These are phyloP conservation scores for Saccostrea cuccullata DNA, from an alignment of 1,140 invertebrate genomes.

Conservation along the genomic window DNA sequence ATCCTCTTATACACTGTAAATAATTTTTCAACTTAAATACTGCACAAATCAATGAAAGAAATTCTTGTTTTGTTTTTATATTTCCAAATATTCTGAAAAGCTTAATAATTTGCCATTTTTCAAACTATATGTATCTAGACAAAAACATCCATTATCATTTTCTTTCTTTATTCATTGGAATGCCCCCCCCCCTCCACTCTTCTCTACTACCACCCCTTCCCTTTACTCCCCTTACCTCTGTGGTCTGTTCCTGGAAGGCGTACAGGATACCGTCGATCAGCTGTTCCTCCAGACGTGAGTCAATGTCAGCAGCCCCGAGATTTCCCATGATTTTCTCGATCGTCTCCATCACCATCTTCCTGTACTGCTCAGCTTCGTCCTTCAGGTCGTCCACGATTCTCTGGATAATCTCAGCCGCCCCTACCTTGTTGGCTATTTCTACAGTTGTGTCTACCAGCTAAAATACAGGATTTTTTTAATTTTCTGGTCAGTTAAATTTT, in stretches of 20 bases:
- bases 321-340: constrained; percentile 99
- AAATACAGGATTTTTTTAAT: constrained; percentile 53
- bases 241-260: constrained; percentile 99
- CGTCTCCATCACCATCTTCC: constrained; percentile 99
- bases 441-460: constrained; percentile 98
- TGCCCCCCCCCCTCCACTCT: too few relatives aligned
- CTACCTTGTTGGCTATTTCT: constrained; percentile 98
- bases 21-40: too few relatives aligned
- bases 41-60: too few relatives aligned
- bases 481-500: background rate
- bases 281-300: constrained; percentile 98
- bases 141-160: too few relatives aligned
- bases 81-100: too few relatives aligned
- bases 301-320: constrained; percentile 97
- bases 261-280: constrained; percentile 99
- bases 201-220: too few relatives aligned
- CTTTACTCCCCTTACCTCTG: constrained; percentile 90
- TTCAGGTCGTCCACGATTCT: constrained; percentile 99
- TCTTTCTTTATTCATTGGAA: too few relatives aligned
- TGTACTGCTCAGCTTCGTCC: constrained; percentile 99
- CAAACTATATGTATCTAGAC: too few relatives aligned
- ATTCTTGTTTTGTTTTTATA: too few relatives aligned
- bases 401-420: constrained; percentile 98
- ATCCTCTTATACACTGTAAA: too few relatives aligned
- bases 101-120: too few relatives aligned